Evolutionary conservation across 2,888 invertebrate genomes (phyloP).

Genomic region (Oscheius sp.): DNA sequence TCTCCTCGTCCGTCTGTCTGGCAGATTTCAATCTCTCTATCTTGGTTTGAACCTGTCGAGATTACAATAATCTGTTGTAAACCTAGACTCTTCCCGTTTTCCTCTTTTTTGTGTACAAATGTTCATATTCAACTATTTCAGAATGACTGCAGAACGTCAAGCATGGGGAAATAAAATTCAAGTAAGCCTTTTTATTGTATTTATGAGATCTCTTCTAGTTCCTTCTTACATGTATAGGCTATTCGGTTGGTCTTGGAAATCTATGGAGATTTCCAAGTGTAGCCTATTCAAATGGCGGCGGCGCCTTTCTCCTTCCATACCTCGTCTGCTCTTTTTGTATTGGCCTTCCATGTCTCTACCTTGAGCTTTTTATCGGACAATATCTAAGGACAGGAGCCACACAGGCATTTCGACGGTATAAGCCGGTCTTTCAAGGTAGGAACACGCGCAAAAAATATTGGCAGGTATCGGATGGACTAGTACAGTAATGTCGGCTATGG

Average conservation of each 20-base stretch:
- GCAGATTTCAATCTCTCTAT: background rate
- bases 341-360: constrained; percentile 26
- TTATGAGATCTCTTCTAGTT: too few species aligned
- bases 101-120: background rate
- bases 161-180: constrained; percentile 30
- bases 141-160: constrained; percentile 18
- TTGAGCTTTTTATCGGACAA: constrained; percentile 32
- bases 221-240: constrained; percentile 31
- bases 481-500: constrained; percentile 20
- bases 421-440: constrained; percentile 29
- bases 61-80: background rate
- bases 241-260: constrained; percentile 30
- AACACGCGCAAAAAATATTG: background rate
- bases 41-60: background rate
- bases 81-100: background rate
- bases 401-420: constrained; percentile 16
- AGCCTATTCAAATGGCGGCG: constrained; percentile 31
- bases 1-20: background rate
- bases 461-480: constrained; percentile 33
- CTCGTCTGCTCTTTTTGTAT: constrained; percentile 18
- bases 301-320: constrained; percentile 30
- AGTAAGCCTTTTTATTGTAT: too few species aligned
- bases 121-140: background rate
- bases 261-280: constrained; percentile 27
- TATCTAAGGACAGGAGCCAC: constrained; percentile 21